Conservation (phyloP, 2,888 invertebrate genomes). For the Sarcophaga subvicina region DNA sequence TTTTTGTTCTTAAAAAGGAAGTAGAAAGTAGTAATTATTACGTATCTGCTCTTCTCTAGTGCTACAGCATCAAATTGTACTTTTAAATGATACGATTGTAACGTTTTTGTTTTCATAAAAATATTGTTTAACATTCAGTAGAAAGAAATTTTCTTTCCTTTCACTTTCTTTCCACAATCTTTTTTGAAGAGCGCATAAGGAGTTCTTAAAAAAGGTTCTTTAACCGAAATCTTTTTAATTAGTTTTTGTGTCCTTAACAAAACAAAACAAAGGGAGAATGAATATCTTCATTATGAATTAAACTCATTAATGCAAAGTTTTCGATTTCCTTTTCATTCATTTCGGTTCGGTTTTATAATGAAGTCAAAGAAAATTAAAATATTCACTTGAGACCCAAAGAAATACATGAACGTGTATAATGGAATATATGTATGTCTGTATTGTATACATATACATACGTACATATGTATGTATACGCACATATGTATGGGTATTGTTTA, state of each 20-base stretch:
- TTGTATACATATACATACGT: background rate
- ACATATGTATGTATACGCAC: background rate
- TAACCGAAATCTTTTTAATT: background rate
- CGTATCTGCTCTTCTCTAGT: no score
- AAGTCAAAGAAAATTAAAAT: conserved; percentile 21
- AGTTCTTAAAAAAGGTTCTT: background rate
- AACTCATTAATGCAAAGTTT: conserved; percentile 24
- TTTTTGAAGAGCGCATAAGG: no score
- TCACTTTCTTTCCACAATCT: background rate
- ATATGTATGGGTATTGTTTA: conserved; percentile 31
- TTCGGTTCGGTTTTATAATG: background rate
- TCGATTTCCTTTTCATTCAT: conserved; percentile 43
- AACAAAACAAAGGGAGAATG: background rate
- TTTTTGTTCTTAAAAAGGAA: no score
- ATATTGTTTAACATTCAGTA: no score
- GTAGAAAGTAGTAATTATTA: no score
- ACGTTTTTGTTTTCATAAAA: no score
- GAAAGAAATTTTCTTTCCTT: background rate
- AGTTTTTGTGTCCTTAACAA: background rate
- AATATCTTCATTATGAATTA: conserved; percentile 6
- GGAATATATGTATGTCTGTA: conserved; percentile 10
- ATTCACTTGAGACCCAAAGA: conserved; percentile 22
- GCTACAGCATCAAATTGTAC: no score
- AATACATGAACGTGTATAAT: background rate
- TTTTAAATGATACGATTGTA: no score